phyloP scores from a whole-genome alignment of 37 sponge, comb jelly and placozoan genomes.

The Petrosia ficiformis region DNA sequence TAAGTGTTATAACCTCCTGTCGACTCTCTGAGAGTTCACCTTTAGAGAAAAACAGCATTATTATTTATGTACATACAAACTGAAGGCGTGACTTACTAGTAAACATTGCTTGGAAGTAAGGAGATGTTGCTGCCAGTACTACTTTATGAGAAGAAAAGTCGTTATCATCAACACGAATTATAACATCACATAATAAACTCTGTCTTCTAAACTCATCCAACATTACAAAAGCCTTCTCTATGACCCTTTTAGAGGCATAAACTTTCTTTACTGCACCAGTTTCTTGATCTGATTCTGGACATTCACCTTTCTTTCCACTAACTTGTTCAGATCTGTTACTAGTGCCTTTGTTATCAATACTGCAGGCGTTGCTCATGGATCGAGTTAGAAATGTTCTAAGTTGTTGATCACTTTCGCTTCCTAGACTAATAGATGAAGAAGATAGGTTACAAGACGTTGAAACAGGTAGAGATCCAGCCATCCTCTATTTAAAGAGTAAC shows the following conservation, averaged over 20 bases:
- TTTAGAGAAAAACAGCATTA: constrained; percentile 6
- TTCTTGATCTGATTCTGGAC: constrained; percentile 5
- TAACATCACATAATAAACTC: constrained; percentile 80
- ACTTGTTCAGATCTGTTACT: background rate
- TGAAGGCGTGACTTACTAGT: constrained; percentile 51
- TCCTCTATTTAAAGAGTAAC: too few relatives aligned
- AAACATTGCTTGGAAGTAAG: constrained; percentile 93
- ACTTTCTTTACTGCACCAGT: constrained; percentile 7
- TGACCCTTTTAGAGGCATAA: constrained; percentile 42
- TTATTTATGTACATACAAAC: background rate
- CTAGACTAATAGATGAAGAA: background rate
- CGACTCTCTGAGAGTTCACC: constrained; percentile 46
- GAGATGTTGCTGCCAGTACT: constrained; percentile 80
- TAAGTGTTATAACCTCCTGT: constrained; percentile 36
- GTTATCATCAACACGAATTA: constrained; percentile 51
- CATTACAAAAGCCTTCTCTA: constrained; percentile 40
- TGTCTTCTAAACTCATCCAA: constrained; percentile 59
- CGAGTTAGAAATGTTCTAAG: background rate
- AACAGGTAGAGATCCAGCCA: too few relatives aligned
- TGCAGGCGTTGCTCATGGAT: background rate
- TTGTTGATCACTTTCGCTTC: background rate
- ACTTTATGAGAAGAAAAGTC: constrained; percentile 68
- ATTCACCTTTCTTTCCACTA: background rate
- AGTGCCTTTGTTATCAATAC: background rate
- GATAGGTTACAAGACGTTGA: too few relatives aligned